These are phyloP conservation scores for Cactoblastis cactorum DNA, from an alignment of 2,888 invertebrate species.

Conservation along the genomic window DNA sequence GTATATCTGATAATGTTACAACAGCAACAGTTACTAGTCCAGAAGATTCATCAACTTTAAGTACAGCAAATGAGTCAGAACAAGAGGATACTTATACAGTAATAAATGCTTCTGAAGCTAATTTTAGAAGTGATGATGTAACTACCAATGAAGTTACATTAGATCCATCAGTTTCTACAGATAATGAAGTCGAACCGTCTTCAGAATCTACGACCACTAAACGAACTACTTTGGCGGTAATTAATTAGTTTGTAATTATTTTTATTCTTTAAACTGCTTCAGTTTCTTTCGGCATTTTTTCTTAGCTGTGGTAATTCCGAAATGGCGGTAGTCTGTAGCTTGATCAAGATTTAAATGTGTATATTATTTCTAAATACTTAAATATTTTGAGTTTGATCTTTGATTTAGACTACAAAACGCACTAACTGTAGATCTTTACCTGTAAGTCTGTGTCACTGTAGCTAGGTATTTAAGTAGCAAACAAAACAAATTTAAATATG, in stretches of 20 bases:
- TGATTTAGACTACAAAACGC: no score
- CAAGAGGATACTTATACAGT: not conserved
- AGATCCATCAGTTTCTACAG: not conserved
- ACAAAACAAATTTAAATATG: no score
- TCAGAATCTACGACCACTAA: not conserved
- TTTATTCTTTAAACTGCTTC: not conserved
- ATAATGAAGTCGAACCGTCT: conserved; percentile 3
- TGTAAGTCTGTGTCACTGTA: no score
- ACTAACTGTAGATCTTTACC: no score
- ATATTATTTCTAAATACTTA: no score
- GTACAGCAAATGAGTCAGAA: no score
- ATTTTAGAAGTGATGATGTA: not conserved
- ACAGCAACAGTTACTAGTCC: not conserved
- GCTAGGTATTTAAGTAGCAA: no score
- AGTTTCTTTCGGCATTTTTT: no score
- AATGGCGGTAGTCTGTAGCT: no score
- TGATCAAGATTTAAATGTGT: no score
- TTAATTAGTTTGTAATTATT: not conserved
- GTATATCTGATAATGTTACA: not conserved
- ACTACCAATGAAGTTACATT: not conserved
- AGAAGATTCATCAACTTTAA: not conserved
- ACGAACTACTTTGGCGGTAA: not conserved
- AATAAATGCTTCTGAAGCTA: not conserved
- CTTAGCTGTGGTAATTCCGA: no score
- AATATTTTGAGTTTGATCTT: no score